Percentiles rank a stretch among this genome's conserved stretches.
phyloP scores from a whole-genome alignment of 2,888 invertebrate species.

The Melipona bicolor region DNA sequence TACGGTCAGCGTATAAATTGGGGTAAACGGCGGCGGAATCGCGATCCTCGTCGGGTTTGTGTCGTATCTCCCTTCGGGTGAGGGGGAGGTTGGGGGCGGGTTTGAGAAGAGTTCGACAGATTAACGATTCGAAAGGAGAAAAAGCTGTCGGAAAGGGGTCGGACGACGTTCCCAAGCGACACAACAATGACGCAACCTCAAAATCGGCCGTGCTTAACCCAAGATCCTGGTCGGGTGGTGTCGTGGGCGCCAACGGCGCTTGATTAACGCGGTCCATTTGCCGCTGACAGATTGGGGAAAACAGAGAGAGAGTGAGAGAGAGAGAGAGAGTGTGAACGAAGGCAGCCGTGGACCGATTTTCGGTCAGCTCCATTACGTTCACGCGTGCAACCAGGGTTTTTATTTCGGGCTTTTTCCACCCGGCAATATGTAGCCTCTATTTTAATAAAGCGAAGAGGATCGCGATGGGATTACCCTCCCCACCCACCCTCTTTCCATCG shows the following conservation, averaged over 20 bases:
- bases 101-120: slow-evolving; percentile 8
- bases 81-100: no score
- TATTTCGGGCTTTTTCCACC: slow-evolving; percentile 34
- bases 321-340: slow-evolving; percentile 21
- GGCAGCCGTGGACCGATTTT: slow-evolving; percentile 2
- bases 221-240: slow-evolving; percentile 17
- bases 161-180: slow-evolving; percentile 21
- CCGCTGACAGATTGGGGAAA: slow-evolving; percentile 40
- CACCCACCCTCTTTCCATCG: not conserved
- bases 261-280: slow-evolving; percentile 57
- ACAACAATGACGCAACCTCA: slow-evolving; percentile 75
- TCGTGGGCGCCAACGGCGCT: slow-evolving; percentile 28
- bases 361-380: slow-evolving; percentile 13
- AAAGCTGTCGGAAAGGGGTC: slow-evolving; percentile 32
- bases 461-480: slow-evolving; percentile 41
- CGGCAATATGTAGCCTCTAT: slow-evolving; percentile 42
- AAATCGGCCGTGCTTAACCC: slow-evolving; percentile 67
- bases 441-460: slow-evolving; percentile 57
- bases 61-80: not conserved
- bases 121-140: not conserved
- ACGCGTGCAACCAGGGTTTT: slow-evolving; percentile 24
- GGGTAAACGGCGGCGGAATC: slow-evolving; percentile 68
- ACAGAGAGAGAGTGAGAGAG: slow-evolving; percentile 27
- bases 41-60: slow-evolving; percentile 46
- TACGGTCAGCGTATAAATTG: slow-evolving; percentile 64